These are phyloP conservation scores for Campaea margaritaria DNA, from an alignment of 2,888 invertebrate genomes.

Conservation along the genomic window DNA sequence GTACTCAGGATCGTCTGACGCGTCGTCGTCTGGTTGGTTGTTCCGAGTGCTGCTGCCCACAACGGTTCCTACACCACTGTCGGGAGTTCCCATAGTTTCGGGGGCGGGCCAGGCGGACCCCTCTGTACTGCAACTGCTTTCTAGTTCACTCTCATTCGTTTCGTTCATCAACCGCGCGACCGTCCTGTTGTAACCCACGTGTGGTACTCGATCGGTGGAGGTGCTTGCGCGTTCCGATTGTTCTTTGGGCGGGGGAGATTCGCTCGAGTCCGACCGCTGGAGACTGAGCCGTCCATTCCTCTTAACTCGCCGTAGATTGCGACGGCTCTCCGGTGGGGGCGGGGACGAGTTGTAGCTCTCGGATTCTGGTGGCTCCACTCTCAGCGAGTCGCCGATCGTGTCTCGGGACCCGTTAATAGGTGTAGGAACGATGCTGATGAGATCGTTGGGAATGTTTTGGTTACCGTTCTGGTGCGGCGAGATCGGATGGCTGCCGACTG, in stretches of 20 bases:
- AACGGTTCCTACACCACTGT: conserved; percentile 72
- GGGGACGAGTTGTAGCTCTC: conserved; percentile 54
- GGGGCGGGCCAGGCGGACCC: conserved; percentile 64
- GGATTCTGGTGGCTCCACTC: conserved; percentile 62
- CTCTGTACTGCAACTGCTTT: conserved; percentile 79
- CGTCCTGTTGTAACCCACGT: conserved; percentile 63
- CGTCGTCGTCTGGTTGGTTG: conserved; percentile 61
- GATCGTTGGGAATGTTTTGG: conserved; percentile 67
- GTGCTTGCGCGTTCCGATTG: conserved; percentile 54
- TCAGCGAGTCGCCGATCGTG: conserved; percentile 68
- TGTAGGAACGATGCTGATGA: conserved; percentile 85
- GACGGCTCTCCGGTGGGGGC: conserved; percentile 57
- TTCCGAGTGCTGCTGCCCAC: conserved; percentile 68
- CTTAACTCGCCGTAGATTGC: conserved; percentile 57
- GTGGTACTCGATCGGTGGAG: conserved; percentile 58
- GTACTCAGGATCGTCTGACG: conserved; percentile 79
- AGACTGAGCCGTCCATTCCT: conserved; percentile 65
- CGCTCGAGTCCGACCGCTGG: conserved; percentile 73
- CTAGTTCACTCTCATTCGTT: conserved; percentile 80
- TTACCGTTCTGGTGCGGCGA: conserved; percentile 62
- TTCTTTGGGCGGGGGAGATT: conserved; percentile 72
- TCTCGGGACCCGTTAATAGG: conserved; percentile 85
- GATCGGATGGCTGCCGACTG: conserved; percentile 70
- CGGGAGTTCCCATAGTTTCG: conserved; percentile 61
- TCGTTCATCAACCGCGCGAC: conserved; percentile 79